phyloP scores from a whole-genome alignment of 2,888 invertebrate species.

The Nemurella pictetii region DNA sequence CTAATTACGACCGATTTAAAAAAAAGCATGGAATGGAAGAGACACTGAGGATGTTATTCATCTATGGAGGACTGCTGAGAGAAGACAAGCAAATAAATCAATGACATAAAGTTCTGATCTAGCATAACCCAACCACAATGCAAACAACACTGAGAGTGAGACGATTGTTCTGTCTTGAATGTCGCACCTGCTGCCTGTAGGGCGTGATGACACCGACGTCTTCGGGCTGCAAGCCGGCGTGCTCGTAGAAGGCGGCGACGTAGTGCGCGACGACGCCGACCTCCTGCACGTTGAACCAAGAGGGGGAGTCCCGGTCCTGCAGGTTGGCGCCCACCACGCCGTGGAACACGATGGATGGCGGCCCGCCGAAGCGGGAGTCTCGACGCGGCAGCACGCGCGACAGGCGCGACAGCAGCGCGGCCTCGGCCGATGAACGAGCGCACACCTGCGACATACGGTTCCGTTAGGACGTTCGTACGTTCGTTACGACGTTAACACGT shows the following conservation, averaged over 20 bases:
- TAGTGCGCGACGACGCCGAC: constrained; percentile 67
- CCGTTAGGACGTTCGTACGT: not conserved
- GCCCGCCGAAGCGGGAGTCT: not conserved
- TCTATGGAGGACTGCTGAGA: too few species aligned
- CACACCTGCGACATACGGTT: not conserved
- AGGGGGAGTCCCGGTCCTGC: constrained; percentile 77
- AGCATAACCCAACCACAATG: too few species aligned
- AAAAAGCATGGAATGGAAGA: too few species aligned
- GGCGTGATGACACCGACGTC: constrained; percentile 92
- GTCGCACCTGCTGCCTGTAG: constrained; percentile 82
- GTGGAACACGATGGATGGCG: constrained; percentile 23
- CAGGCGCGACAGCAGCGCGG: not conserved
- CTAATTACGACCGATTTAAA: too few species aligned
- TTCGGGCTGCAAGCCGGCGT: constrained; percentile 61
- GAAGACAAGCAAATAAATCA: too few species aligned
- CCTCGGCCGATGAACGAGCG: not conserved
- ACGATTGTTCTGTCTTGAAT: too few species aligned
- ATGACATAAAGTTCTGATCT: too few species aligned
- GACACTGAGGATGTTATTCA: too few species aligned
- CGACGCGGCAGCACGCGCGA: not conserved
- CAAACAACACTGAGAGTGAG: too few species aligned
- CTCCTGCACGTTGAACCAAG: constrained; percentile 89
- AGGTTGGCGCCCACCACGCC: constrained; percentile 19
- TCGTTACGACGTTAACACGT: too few species aligned
- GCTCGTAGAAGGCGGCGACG: constrained; percentile 64